Evolutionary conservation across 2,888 invertebrate species (phyloP), one percentile per base, ranked within the genome.

Genomic region (Holacanthella duospinosa): DNA sequence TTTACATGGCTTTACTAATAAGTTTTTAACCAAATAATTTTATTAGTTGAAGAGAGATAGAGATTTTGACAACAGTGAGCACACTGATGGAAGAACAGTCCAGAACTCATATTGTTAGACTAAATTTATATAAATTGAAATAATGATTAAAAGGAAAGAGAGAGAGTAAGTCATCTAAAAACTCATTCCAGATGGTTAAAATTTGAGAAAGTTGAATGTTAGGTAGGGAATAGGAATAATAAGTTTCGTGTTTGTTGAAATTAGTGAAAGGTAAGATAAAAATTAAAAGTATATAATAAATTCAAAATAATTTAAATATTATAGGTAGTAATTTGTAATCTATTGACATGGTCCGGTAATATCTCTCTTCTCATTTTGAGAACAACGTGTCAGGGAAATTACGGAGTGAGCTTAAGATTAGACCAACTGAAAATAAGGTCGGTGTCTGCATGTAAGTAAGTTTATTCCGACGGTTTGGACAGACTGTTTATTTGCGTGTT

Each of bases 401-500:
- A 36, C 36, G 9, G 36, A 36, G 9, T 36, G 36, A 16, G 36
- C 16, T 36, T 36, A 6, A 36, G 36, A 36, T 36, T 36, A 36
- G 36, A 16, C 16, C 36, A 6, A 36, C 6, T 36, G 36, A 36
- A 36, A 36, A 36, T 36, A 36, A 36, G 36, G 36, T 36, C 36
- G 36, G 36, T 36, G 36, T 36, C 36, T 36, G 36, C 36, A 36
- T 36, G 16, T 16, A 16, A 36, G n/a, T 36, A 36, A 36, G 36
- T 36, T 36, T 16, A 36, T 36, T 36, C 16, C 9, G 16, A 16
- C 36, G 36, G 6, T 36, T 36, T 36, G 36, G 54, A 53, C 54
- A n/a, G 57, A 57, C 57, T 29, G 28, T 29, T 57, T 57, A 26
- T 57, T 57, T 27, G 57, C 57, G 57, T 57, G 57, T 29, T 57